These are phyloP conservation scores for Aspidoscelis tigris DNA, from an alignment of 2,113 vertebrate genomes.

Conservation along the genomic window DNA sequence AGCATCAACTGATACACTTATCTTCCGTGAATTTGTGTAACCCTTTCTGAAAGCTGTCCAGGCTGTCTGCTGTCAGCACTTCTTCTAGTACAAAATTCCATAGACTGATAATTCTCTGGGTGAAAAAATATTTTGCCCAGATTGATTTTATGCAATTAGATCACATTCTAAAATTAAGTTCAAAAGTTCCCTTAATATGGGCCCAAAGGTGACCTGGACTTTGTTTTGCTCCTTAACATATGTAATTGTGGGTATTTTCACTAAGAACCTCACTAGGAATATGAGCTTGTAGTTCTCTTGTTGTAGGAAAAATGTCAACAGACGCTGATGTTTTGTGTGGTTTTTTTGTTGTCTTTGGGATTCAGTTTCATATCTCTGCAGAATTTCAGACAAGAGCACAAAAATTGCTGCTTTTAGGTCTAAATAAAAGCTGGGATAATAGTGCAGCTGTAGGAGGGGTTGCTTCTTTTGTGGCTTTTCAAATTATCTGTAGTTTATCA, in stretches of 20 bases:
- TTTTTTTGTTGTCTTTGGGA: slow-evolving; percentile 63
- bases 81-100: too few relatives aligned
- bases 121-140: neutral
- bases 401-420: slow-evolving; percentile 66
- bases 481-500: slow-evolving; percentile 71
- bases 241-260: neutral
- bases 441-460: slow-evolving; percentile 68
- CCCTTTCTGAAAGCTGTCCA: too few relatives aligned
- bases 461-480: slow-evolving; percentile 67
- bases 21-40: too few relatives aligned
- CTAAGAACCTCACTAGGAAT: neutral
- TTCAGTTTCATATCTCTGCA: slow-evolving; percentile 66
- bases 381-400: slow-evolving; percentile 56
- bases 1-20: too few relatives aligned
- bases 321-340: slow-evolving; percentile 24
- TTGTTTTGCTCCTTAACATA: neutral
- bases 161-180: neutral
- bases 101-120: too few relatives aligned
- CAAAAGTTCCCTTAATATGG: neutral
- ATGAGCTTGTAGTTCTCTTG: slow-evolving; percentile 10
- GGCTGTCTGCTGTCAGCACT: too few relatives aligned
- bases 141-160: neutral
- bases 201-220: neutral
- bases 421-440: slow-evolving; percentile 73
- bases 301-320: neutral